Conservation (phyloP, 2,797 vertebrate genomes). For the Cossypha heuglini region DNA sequence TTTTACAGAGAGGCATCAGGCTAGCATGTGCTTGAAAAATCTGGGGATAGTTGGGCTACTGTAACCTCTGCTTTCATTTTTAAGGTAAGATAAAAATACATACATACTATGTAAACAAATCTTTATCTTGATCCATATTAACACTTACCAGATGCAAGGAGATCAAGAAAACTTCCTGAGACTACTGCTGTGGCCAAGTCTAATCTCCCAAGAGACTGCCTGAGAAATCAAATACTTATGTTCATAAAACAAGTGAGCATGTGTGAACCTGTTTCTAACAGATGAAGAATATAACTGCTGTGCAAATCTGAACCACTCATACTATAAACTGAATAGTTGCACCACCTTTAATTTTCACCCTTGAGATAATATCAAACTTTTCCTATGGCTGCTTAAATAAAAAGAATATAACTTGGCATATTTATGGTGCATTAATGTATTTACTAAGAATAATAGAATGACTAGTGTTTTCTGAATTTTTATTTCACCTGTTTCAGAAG, state of each 20-base stretch:
- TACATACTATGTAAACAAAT: background rate
- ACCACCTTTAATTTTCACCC: background rate
- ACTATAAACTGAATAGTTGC: background rate
- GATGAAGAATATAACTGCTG: background rate
- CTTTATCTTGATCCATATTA: conserved; percentile 20
- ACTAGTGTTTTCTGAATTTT: background rate
- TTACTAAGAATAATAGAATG: background rate
- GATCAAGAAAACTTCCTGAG: background rate
- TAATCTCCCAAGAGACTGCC: background rate
- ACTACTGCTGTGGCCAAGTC: background rate
- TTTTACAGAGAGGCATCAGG: background rate
- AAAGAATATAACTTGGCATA: background rate
- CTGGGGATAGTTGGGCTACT: background rate
- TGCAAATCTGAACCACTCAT: background rate
- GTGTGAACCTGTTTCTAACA: background rate
- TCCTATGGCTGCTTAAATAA: background rate
- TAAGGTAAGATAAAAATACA: background rate
- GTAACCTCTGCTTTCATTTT: background rate
- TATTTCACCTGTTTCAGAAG: background rate
- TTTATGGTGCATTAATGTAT: background rate
- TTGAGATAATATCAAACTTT: background rate
- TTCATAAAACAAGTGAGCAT: background rate
- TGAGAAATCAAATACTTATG: background rate
- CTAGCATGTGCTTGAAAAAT: background rate
- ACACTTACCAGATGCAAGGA: conserved; percentile 32